Percentiles rank a stretch among this genome's conserved stretches.
phyloP scores from a whole-genome alignment of 92 coral and sea anemone genomes.

The Heteractis magnifica region DNA sequence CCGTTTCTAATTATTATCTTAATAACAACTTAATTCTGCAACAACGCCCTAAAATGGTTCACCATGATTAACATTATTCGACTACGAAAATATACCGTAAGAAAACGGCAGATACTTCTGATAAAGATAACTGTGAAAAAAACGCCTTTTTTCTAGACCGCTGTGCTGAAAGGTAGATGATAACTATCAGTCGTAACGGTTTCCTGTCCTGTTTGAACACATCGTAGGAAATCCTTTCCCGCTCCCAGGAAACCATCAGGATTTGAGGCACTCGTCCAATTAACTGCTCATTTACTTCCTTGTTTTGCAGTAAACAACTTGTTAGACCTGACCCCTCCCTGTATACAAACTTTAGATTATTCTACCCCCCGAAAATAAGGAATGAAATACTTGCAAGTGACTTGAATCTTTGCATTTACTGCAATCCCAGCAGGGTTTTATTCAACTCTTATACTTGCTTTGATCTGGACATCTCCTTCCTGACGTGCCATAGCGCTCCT shows the following conservation, averaged over 20 bases:
- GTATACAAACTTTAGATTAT: no score
- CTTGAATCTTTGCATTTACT: background rate
- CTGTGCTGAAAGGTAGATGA: background rate
- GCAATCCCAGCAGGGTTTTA: no score
- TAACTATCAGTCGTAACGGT: background rate
- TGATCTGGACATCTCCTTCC: background rate
- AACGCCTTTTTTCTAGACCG: background rate
- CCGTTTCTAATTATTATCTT: no score
- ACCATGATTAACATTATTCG: no score
- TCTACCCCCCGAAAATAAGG: background rate
- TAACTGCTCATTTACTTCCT: background rate
- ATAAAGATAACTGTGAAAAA: background rate
- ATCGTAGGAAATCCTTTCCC: background rate
- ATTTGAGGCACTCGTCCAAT: background rate
- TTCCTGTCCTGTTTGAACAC: background rate
- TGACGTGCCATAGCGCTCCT: background rate
- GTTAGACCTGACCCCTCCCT: no score
- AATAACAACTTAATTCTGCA: no score
- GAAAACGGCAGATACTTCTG: background rate
- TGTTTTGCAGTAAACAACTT: background rate
- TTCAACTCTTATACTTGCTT: no score
- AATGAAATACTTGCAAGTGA: background rate
- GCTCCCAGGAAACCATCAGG: background rate
- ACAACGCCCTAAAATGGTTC: no score
- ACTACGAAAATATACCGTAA: background rate